phyloP scores from a whole-genome alignment of 1,140 invertebrate genomes.

The Sminthurides bifidus region DNA sequence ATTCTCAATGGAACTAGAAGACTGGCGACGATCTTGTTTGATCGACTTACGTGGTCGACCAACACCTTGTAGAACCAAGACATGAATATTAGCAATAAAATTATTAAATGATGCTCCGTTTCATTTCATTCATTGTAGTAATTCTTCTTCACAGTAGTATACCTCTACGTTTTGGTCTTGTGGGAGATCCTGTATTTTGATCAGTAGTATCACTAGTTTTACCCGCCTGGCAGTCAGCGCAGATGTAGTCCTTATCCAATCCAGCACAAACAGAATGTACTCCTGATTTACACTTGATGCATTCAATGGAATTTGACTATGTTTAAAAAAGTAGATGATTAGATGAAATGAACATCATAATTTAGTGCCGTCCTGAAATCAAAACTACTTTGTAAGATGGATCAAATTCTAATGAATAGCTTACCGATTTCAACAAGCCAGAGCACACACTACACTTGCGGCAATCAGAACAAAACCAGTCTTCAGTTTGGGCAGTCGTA shows the following conservation, averaged over 20 bases:
- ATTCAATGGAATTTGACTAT: conserved; percentile 1
- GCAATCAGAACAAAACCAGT: conserved; percentile 1
- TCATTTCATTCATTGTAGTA: background rate
- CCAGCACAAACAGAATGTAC: conserved; percentile 5
- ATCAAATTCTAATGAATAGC: background rate
- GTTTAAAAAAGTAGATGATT: background rate
- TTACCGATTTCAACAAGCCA: background rate
- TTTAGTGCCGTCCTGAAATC: background rate
- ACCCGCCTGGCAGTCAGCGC: background rate
- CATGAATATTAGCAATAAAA: background rate
- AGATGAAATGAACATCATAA: background rate
- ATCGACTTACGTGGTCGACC: no score
- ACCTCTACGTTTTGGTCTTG: background rate
- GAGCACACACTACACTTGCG: conserved; percentile 4
- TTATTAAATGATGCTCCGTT: background rate
- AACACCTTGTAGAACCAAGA: no score
- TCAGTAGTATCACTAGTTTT: background rate
- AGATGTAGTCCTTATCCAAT: background rate
- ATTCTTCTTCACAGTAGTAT: background rate
- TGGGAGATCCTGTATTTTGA: background rate
- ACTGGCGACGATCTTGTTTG: no score
- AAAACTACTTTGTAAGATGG: no score
- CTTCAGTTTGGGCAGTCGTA: no score
- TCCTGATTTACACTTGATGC: conserved; percentile 2
- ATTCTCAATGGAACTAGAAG: no score